phyloP scores from a whole-genome alignment of 2,113 vertebrate genomes.

The Dissostichus mawsoni region DNA sequence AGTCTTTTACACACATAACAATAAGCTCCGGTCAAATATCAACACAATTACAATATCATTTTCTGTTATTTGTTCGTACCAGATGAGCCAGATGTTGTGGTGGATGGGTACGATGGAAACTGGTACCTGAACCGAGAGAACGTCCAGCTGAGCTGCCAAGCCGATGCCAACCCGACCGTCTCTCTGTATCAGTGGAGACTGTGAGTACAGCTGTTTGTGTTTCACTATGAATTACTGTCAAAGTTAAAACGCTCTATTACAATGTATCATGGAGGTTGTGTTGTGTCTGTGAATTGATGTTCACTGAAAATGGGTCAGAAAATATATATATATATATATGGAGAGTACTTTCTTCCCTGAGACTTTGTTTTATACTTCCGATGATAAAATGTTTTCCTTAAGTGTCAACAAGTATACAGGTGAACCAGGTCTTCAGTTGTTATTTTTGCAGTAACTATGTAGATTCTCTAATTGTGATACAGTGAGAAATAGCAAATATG shows the following conservation, averaged over 20 bases:
- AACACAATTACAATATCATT: background rate
- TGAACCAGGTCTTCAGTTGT: background rate
- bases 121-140: conserved; percentile 95
- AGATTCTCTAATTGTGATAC: background rate
- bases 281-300: background rate
- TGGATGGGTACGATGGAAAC: conserved; percentile 96
- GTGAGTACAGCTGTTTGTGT: conserved; percentile 83
- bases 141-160: conserved; percentile 92
- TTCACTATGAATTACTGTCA: background rate
- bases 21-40: background rate
- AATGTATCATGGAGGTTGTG: background rate
- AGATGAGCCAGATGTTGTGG: conserved; percentile 94
- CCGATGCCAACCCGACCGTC: conserved; percentile 93
- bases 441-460: background rate
- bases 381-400: background rate
- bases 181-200: conserved; percentile 93
- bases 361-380: background rate
- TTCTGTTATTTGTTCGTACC: conserved; percentile 21
- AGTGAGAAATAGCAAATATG: background rate
- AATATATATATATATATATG: too few relatives aligned
- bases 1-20: conserved; percentile 58
- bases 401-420: background rate
- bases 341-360: background rate
- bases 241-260: background rate
- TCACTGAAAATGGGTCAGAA: background rate